phyloP scores from a whole-genome alignment of 2,888 invertebrate genomes.

The Vanessa cardui region DNA sequence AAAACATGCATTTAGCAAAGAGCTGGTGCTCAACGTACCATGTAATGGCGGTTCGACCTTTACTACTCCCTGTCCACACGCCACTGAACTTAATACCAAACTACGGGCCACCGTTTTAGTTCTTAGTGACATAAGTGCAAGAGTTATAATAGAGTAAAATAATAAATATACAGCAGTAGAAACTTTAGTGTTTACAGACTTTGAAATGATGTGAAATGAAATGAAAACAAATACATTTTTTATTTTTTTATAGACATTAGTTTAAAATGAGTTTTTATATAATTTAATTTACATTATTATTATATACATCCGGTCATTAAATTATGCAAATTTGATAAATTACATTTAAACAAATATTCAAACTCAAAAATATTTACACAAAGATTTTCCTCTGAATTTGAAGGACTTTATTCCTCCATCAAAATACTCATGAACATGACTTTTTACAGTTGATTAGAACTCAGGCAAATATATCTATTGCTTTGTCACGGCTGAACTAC shows the following conservation, averaged over 20 bases:
- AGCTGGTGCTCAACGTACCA: constrained; percentile 36
- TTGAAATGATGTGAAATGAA: constrained; percentile 7
- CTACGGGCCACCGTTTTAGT: background rate
- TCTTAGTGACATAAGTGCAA: background rate
- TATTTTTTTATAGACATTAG: constrained; percentile 4
- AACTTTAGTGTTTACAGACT: background rate
- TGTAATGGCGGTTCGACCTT: constrained; percentile 41
- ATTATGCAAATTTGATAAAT: too few relatives aligned
- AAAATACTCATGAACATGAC: too few relatives aligned
- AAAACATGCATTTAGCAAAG: constrained; percentile 29
- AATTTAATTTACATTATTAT: background rate
- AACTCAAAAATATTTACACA: too few relatives aligned
- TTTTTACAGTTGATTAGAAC: too few relatives aligned
- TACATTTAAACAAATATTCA: too few relatives aligned
- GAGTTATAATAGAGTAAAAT: constrained; percentile 1
- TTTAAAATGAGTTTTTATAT: background rate
- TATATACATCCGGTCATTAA: too few relatives aligned
- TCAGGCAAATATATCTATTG: too few relatives aligned
- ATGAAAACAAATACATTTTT: constrained; percentile 8
- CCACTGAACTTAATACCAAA: constrained; percentile 42
- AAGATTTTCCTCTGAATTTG: too few relatives aligned
- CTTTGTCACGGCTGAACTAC: too few relatives aligned
- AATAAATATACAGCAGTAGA: background rate
- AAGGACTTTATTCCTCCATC: too few relatives aligned
- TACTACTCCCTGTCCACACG: constrained; percentile 22